Evolutionary conservation across 2,888 invertebrate species (phyloP), one percentile per base, ranked within the genome.

Genomic region (Cataglyphis rosenhaueri): DNA sequence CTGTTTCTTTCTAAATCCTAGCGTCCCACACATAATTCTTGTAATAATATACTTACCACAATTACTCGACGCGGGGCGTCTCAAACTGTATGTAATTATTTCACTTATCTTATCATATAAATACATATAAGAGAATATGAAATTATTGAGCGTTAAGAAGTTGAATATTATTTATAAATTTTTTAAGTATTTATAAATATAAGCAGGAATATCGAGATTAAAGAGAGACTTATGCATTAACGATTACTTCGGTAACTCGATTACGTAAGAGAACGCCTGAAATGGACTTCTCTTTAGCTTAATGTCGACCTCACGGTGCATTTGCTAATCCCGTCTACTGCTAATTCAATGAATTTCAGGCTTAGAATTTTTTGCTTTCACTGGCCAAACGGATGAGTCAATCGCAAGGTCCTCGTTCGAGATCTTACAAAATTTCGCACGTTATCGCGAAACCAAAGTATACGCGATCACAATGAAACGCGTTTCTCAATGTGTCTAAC

Each of bases 401-500:
- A 75, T 75, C 48, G 73, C 29, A 21, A 12, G 41, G 29, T 15
- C 57, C 12, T 4, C n/a, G n/a, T 4, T 15, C 57, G 38, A 55
- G 57, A 44, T 76, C 70, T 76, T 76, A 38, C 70, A 76, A 76
- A 76, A 68, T 76, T 76, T 68, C 70, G 70, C 76, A 70, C 52
- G 66, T 66, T 65, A 29, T n/a, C 41, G 12, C 41, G 59, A 21
- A 44, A 41, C 29, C 29, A 1, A 61, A 62, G 15, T 35, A 65
- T 18, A 18, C 44, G 52, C 52, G 25, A 35, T 29, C 5, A 68
- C 38, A 76, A 55, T 29, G 70, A 12, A 55, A 70, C 70, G 38
- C 68, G 52, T 76, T 76, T 68, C 76, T 29, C 70, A 68, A 76
- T 55, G 18, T 21, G 18, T 1, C 18, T 41, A n/a, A 32, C 21